phyloP scores from a whole-genome alignment of 2,113 vertebrate genomes.

The Campylorhamphus procurvoides region DNA sequence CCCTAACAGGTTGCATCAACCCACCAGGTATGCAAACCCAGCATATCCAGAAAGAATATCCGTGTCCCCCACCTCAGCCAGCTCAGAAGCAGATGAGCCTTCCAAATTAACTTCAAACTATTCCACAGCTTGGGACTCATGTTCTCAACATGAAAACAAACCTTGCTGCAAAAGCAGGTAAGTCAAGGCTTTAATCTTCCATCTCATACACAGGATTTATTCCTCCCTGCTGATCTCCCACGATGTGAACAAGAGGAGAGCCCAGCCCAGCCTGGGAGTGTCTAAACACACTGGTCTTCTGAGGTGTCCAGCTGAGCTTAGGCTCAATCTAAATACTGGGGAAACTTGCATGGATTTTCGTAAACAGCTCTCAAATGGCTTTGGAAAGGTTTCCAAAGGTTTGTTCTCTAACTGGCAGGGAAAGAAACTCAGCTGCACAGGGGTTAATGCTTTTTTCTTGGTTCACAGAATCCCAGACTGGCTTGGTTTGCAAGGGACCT shows the following conservation, averaged over 20 bases:
- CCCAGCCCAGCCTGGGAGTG: neutral
- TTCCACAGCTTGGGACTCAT: neutral
- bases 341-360: neutral
- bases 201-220: neutral
- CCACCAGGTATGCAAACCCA: neutral
- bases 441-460: neutral
- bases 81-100: neutral
- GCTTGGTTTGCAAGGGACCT: neutral
- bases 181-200: neutral
- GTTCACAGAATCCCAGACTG: neutral
- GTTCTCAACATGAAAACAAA: neutral
- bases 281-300: neutral
- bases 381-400: neutral
- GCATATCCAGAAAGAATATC: neutral
- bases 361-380: neutral
- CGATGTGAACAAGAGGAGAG: neutral
- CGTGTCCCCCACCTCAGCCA: neutral
- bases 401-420: neutral
- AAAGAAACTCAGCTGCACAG: neutral
- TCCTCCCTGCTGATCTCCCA: neutral
- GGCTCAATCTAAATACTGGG: neutral
- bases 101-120: neutral
- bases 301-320: neutral
- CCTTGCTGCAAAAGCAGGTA: neutral
- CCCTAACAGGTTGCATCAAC: neutral